Base-by-base conservation (phyloP, 2,113 vertebrate species). In the Plectropomus leopardus region DNA sequence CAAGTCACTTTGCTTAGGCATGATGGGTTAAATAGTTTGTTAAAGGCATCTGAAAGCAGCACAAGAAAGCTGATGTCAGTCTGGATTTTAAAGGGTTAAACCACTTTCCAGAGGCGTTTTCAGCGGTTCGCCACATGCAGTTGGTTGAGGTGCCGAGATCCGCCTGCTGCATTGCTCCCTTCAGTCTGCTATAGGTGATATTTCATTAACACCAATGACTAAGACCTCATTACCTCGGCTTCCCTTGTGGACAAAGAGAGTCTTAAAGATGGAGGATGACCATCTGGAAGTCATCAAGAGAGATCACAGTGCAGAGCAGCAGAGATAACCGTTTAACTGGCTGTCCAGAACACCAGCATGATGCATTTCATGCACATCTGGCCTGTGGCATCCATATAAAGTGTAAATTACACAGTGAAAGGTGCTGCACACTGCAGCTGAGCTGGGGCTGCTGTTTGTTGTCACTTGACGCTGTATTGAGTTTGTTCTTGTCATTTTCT, bases 271-370 rank as follows among this genome's bases (percentile, higher is more conserved):
- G 84, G 88, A 80, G 80, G 63, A 79, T 66, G 82, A 85, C 82
- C 92, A 94, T 93, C 92, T 94, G 92, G 86, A 92, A 86, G 79
- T 76, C 54, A 89, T 93, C 78, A 88, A 51, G 75, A 74, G 53
- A 58, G 73, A 86, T 91, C 82, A 84, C 80, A 61, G 76, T 60
- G 75, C 78, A 87, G 72, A 88, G 57, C 73, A 14, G 81, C 80
- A 63, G 70, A 88, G 64, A 80, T 77, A 82, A 76, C 82, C 50
- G n/a, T 87, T 92, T 81, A 88, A 86, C 79, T 85, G 53, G 61
- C 69, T 78, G 55, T 75, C 79, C 75, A 74, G 57, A 69, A 75
- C 83, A 17, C 71, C 83, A 75, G 59, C 17, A 48, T 85, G 81
- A 90, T 87, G 79, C 63, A 82, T 91, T 92, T 86, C 78, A 55